Conservation (phyloP, 2,113 vertebrate genomes). For the Marcusenius ussheri region DNA sequence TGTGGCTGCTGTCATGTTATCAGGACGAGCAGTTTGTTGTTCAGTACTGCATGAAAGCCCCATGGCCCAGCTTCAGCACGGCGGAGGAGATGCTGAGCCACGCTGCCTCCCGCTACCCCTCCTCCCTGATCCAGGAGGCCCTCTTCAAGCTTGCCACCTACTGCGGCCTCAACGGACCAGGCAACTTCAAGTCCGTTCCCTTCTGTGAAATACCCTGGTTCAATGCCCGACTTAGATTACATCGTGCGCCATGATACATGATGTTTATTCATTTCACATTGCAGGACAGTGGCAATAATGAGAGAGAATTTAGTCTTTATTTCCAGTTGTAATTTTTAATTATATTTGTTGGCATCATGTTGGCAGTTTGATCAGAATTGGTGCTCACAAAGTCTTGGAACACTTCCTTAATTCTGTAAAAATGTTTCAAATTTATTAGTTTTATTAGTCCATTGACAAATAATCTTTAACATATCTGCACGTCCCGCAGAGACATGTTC, state of each 20-base stretch:
- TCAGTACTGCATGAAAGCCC: constrained; percentile 81
- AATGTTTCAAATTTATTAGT: neutral
- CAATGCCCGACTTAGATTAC: neutral
- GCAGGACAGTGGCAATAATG: neutral
- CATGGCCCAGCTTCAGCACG: constrained; percentile 83
- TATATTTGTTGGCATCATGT: neutral
- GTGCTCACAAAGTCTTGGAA: neutral
- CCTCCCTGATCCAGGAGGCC: constrained; percentile 70
- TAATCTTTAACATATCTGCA: no score
- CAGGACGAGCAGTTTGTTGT: constrained; percentile 88
- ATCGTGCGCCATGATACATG: neutral
- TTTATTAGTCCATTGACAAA: neutral
- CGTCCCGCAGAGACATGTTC: neutral
- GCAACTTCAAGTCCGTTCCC: constrained; percentile 78
- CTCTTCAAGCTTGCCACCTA: constrained; percentile 84
- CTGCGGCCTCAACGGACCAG: constrained; percentile 72
- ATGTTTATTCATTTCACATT: neutral
- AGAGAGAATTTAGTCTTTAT: neutral
- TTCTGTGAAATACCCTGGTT: neutral
- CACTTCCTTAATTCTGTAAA: neutral
- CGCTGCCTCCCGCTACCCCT: constrained; percentile 55
- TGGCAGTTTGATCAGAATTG: neutral
- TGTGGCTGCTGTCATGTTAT: neutral
- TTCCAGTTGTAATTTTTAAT: neutral
- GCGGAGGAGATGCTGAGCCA: constrained; percentile 85